A percentile compares a stretch with the other conserved stretches of the same genome.
These are phyloP conservation scores for Eurystomus gularis DNA, from an alignment of 2,113 vertebrate species.

Conservation along the genomic window DNA sequence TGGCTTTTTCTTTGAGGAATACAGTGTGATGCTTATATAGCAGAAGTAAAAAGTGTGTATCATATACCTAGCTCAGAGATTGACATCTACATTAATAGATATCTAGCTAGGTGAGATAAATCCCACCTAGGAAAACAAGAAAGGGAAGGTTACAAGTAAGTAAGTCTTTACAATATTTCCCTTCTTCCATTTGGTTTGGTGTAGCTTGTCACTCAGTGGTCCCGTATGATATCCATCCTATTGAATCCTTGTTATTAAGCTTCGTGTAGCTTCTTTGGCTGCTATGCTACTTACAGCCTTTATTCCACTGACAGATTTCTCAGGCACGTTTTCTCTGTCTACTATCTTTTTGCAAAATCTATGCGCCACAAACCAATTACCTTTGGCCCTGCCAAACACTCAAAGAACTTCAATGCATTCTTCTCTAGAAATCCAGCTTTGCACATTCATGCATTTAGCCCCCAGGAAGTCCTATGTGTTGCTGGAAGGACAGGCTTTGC, in stretches of 20 bases:
- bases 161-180: accelerated
- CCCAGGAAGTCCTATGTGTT: neutral
- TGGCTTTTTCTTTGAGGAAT: neutral
- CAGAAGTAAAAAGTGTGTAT: neutral
- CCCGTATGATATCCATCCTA: neutral
- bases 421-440: neutral
- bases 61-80: neutral
- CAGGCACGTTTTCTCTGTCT: neutral
- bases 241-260: neutral
- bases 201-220: neutral
- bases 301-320: neutral
- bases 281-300: neutral
- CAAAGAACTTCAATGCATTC: neutral
- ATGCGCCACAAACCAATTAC: neutral
- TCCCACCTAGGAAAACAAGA: neutral
- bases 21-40: neutral
- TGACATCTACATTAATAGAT: neutral
- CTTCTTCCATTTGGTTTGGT: neutral
- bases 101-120: neutral
- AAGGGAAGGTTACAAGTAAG: neutral
- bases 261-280: neutral
- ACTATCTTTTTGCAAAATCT: neutral
- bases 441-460: neutral
- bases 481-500: neutral
- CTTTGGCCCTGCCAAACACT: neutral